Evolutionary conservation across 2,888 invertebrate genomes (phyloP), one percentile per base, ranked within the genome.

Genomic region (Meteorus colon): DNA sequence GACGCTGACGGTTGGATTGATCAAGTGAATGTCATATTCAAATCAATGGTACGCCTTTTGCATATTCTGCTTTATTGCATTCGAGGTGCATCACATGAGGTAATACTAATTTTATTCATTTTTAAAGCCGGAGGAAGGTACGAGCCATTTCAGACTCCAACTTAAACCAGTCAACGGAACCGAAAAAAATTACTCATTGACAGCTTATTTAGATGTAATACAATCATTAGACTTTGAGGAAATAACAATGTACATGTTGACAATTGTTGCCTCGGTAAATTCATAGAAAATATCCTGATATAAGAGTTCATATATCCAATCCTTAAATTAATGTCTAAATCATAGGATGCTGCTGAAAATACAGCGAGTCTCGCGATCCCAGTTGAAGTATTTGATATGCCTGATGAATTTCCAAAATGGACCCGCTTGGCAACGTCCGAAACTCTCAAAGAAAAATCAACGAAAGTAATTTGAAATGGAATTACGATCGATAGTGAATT

Each of bases 401-500:
- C 93, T 75, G 92, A 91, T 81, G 89, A 91, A n/a, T 90, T 91
- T 0, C 94, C 94, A 5, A 89, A 90, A n/a, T 94, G 93, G 93
- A 88, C 91, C 24, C 90, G 90, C 81, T 91, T 92, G 77, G 91
- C 92, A 77, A 90, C 92, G 0, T 91, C 92, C 2, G 90, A 91
- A 81, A 91, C 91, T 84, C 92, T 93, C 77, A 84, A 91, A 14
- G 93, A 94, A 88, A 92, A 93, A 81, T 78, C 82, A 4, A 78
- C 73, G 45, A 85, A 88, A 80, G 89, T 89, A 79, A 79, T 76
- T 73, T 66, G 31, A 14, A 37, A 76, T 29, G 2, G 31, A 29
- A 4, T 63, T 37, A 10, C 6, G 3, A 48, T 29, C 16, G 16
- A 2, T 5, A 14, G 4, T n/a, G 6, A 19, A 55, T 55, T 0